A percentile compares a stretch with the other conserved stretches of the same genome.
Conservation (phyloP, 2,888 invertebrate species). For the Athalia cordata region DNA sequence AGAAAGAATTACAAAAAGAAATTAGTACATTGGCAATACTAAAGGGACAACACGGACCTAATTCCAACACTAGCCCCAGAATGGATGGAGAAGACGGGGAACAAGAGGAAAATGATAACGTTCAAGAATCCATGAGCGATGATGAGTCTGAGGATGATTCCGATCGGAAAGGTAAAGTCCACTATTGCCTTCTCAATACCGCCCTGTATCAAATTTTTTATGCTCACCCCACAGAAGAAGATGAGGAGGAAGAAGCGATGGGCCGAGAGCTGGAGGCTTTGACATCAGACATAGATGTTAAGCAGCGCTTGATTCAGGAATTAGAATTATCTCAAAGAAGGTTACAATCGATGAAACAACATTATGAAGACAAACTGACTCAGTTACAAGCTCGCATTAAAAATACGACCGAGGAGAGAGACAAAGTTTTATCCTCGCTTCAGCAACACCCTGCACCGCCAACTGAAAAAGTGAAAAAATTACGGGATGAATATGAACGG, state of each 20-base stretch:
- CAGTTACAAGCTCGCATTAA: conserved; percentile 89
- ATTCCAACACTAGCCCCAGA: conserved; percentile 69
- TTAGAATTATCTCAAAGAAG: conserved; percentile 92
- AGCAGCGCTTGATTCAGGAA: conserved; percentile 95
- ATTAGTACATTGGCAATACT: conserved; percentile 75
- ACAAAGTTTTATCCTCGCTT: conserved; percentile 85
- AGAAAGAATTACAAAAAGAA: conserved; percentile 85
- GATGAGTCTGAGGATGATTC: conserved; percentile 76
- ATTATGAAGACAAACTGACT: conserved; percentile 94
- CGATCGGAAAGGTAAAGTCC: conserved; percentile 77
- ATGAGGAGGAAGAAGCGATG: conserved; percentile 77
- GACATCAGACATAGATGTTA: conserved; percentile 95
- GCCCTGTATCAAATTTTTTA: conserved; percentile 46
- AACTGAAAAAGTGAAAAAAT: conserved; percentile 84
- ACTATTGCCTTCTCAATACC: not conserved
- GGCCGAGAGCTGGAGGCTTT: conserved; percentile 91
- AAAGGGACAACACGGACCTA: conserved; percentile 65
- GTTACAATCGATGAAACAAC: conserved; percentile 88
- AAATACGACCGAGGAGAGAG: conserved; percentile 92
- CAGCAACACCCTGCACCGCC: conserved; percentile 77
- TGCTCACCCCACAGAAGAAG: conserved; percentile 69
- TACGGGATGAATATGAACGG: conserved; percentile 92
- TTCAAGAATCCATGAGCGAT: conserved; percentile 78
- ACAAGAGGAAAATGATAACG: conserved; percentile 76
- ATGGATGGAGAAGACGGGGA: conserved; percentile 75